A percentile compares a stretch with the other conserved stretches of the same genome.
Evolutionary conservation across 2,888 invertebrate genomes (phyloP).

Genomic region (Melolontha melolontha): DNA sequence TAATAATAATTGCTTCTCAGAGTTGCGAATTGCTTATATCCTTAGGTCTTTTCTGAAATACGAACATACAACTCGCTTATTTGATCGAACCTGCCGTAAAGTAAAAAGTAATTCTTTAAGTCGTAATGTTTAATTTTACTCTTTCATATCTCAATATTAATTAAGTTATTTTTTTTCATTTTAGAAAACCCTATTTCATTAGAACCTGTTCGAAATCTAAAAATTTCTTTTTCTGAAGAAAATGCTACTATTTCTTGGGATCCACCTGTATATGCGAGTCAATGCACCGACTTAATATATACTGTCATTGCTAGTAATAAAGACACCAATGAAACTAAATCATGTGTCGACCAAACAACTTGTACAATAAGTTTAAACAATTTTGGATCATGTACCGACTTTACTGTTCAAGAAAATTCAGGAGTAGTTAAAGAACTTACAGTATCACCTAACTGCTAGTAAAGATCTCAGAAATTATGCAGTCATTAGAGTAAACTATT

Average conservation of each 20-base stretch:
- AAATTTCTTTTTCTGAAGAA: neutral
- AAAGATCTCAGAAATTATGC: no score
- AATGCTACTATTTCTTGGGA: slow-evolving; percentile 1
- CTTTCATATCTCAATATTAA: no score
- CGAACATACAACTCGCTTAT: no score
- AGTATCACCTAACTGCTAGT: no score
- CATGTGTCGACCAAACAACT: neutral
- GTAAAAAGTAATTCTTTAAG: no score
- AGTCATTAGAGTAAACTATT: no score
- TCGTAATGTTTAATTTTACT: no score
- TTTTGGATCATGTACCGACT: neutral
- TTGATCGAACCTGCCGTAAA: no score
- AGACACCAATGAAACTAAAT: neutral
- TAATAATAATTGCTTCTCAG: no score
- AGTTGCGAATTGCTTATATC: no score
- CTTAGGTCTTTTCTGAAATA: no score
- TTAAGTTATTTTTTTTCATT: neutral
- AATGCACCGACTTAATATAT: neutral
- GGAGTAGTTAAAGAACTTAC: no score
- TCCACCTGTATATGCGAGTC: neutral
- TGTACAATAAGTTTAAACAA: neutral
- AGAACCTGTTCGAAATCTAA: neutral
- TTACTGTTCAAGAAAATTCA: neutral
- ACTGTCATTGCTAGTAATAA: neutral
- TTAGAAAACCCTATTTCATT: slow-evolving; percentile 15